Percentiles rank a stretch among this genome's conserved stretches.
Conservation (phyloP, 2,888 invertebrate genomes). For the Caenorhabditis sp. region DNA sequence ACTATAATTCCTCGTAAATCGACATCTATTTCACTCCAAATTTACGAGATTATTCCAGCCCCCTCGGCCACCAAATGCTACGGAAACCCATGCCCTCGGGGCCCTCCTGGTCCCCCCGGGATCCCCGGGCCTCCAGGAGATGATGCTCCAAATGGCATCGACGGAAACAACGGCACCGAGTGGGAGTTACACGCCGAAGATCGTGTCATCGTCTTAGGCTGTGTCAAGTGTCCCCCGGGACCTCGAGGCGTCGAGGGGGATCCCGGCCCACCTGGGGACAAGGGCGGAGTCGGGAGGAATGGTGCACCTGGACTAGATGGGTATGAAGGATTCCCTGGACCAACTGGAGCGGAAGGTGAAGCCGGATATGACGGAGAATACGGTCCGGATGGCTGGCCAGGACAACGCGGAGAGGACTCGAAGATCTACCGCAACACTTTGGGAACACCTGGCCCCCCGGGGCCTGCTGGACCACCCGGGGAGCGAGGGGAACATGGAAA, state of each 20-base stretch:
- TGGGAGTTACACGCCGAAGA: slow-evolving; percentile 49
- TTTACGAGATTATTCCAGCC: too few species aligned
- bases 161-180: slow-evolving; percentile 73
- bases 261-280: slow-evolving; percentile 58
- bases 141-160: slow-evolving; percentile 77
- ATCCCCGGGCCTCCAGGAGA: slow-evolving; percentile 77
- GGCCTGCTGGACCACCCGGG: slow-evolving; percentile 45
- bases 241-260: slow-evolving; percentile 59
- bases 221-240: slow-evolving; percentile 58
- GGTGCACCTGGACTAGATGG: slow-evolving; percentile 55
- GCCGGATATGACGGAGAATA: slow-evolving; percentile 48
- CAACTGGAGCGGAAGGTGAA: slow-evolving; percentile 38
- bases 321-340: slow-evolving; percentile 57
- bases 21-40: too few species aligned
- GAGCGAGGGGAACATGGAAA: slow-evolving; percentile 32
- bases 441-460: slow-evolving; percentile 44
- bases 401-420: slow-evolving; percentile 38
- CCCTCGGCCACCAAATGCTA: slow-evolving; percentile 33
- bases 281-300: slow-evolving; percentile 36
- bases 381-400: slow-evolving; percentile 50
- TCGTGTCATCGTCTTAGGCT: slow-evolving; percentile 46
- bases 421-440: slow-evolving; percentile 34
- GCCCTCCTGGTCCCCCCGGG: slow-evolving; percentile 76
- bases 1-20: too few species aligned
- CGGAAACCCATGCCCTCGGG: slow-evolving; percentile 72